These are phyloP conservation scores for Columba janthina DNA, from an alignment of 2,113 vertebrate species.

Conservation along the genomic window DNA sequence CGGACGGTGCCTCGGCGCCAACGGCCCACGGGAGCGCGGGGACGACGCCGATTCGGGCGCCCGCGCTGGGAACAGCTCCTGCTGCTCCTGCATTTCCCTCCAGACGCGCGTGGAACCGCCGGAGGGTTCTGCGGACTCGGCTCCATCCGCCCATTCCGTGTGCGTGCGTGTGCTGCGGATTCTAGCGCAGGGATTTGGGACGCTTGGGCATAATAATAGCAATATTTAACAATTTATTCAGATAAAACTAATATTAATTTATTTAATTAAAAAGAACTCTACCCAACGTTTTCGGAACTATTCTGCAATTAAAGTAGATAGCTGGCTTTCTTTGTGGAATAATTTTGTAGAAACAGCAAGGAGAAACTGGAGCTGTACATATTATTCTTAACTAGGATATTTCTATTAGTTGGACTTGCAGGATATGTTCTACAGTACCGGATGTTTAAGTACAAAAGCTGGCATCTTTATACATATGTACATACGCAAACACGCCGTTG, in stretches of 20 bases:
- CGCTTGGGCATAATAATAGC: slow-evolving; percentile 75
- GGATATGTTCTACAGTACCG: slow-evolving; percentile 55
- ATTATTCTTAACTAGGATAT: slow-evolving; percentile 68
- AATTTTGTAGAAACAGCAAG: slow-evolving; percentile 59
- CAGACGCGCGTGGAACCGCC: slow-evolving; percentile 24
- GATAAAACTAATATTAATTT: slow-evolving; percentile 97
- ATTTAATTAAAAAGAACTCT: slow-evolving; percentile 90
- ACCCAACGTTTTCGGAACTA: slow-evolving; percentile 76
- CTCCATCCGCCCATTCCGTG: slow-evolving; percentile 38
- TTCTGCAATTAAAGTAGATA: slow-evolving; percentile 77
- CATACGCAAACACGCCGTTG: slow-evolving; percentile 46
- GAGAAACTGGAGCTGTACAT: slow-evolving; percentile 79
- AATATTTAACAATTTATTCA: slow-evolving; percentile 96
- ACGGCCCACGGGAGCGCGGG: background rate
- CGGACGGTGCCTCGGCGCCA: background rate
- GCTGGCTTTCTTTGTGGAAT: slow-evolving; percentile 69
- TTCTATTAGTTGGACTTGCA: slow-evolving; percentile 74
- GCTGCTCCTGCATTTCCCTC: slow-evolving; percentile 1
- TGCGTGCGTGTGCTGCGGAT: slow-evolving; percentile 34
- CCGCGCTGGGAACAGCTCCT: slow-evolving; percentile 24
- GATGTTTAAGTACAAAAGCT: slow-evolving; percentile 72
- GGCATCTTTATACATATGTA: slow-evolving; percentile 69
- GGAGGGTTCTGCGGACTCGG: slow-evolving; percentile 19
- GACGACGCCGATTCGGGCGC: background rate
- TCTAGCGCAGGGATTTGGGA: slow-evolving; percentile 66